These are phyloP conservation scores for Taeniopygia guttata DNA, from an alignment of 2,797 vertebrate species.

Conservation along the genomic window DNA sequence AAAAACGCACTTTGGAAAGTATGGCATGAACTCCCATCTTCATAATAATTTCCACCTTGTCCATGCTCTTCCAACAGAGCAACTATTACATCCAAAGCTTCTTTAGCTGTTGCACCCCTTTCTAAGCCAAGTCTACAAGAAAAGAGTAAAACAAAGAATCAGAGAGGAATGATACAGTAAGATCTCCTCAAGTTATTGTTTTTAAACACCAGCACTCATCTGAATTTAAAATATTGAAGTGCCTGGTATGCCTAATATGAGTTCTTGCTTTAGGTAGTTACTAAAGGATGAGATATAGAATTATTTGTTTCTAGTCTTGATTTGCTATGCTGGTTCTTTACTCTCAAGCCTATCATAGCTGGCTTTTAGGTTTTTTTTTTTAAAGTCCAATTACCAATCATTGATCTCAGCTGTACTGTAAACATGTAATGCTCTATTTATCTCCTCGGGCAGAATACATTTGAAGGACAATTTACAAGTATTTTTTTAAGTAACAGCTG, in stretches of 20 bases:
- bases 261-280: not conserved
- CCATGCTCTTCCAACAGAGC: slow-evolving; percentile 78
- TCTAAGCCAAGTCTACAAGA: slow-evolving; percentile 77
- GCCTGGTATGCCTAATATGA: not conserved
- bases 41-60: slow-evolving; percentile 81
- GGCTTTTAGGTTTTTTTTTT: not conserved
- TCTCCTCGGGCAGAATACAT: not conserved
- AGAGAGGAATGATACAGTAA: not conserved
- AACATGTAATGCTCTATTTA: not conserved
- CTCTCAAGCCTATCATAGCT: not conserved
- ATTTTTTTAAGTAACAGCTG: not conserved
- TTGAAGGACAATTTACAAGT: not conserved
- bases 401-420: not conserved
- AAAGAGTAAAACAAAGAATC: not conserved
- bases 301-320: not conserved
- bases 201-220: not conserved
- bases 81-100: slow-evolving; percentile 76
- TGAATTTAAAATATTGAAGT: not conserved
- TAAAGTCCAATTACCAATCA: not conserved
- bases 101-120: slow-evolving; percentile 78
- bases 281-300: not conserved
- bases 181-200: not conserved
- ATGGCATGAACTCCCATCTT: slow-evolving; percentile 71
- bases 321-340: not conserved
- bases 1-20: slow-evolving; percentile 78